Evolutionary conservation across 2,113 vertebrate species (phyloP).

Genomic region (Istiophorus platypterus): DNA sequence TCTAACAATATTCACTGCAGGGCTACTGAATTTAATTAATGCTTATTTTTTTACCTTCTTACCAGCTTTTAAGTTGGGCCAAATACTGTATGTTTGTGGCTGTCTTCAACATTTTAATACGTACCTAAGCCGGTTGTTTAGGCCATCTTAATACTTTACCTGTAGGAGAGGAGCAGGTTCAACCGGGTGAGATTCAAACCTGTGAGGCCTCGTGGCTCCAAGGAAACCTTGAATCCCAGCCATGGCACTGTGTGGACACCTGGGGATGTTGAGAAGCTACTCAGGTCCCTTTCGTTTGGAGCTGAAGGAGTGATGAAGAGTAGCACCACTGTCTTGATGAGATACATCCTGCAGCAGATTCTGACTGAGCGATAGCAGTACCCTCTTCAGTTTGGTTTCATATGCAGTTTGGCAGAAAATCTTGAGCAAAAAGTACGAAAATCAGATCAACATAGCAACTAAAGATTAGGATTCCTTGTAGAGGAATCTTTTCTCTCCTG

Average conservation of each 20-base stretch:
- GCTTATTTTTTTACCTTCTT: not conserved
- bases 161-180: slow-evolving; percentile 8
- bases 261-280: not conserved
- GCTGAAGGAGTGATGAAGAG: slow-evolving; percentile 21
- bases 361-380: slow-evolving; percentile 20
- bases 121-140: slow-evolving; percentile 36
- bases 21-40: not conserved
- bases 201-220: not conserved
- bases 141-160: slow-evolving; percentile 62
- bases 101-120: slow-evolving; percentile 43
- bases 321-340: not conserved
- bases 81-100: not conserved
- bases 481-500: slow-evolving; percentile 37
- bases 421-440: slow-evolving; percentile 29
- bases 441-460: slow-evolving; percentile 51
- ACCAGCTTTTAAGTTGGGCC: not conserved
- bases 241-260: not conserved
- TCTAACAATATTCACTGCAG: not conserved
- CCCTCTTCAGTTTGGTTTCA: slow-evolving; percentile 43
- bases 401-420: slow-evolving; percentile 41
- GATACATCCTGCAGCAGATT: slow-evolving; percentile 55
- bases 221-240: slow-evolving; percentile 9
- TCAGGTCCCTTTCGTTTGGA: slow-evolving; percentile 4
- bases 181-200: slow-evolving; percentile 26
- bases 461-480: slow-evolving; percentile 39